These are phyloP conservation scores for Verasper variegatus DNA, from an alignment of 2,113 vertebrate genomes.

Conservation along the genomic window DNA sequence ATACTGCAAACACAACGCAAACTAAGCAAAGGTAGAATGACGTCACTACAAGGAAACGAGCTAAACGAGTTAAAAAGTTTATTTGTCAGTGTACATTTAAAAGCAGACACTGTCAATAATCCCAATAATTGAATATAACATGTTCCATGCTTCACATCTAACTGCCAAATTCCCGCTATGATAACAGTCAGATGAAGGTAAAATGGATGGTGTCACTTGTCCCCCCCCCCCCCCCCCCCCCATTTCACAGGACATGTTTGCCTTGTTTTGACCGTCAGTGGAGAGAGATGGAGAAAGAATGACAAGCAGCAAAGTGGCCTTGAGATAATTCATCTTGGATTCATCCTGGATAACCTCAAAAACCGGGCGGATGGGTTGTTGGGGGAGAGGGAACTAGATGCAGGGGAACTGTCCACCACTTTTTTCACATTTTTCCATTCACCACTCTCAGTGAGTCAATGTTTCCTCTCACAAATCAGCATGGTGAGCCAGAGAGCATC, in stretches of 20 bases:
- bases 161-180: not conserved
- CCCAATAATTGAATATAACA: not conserved
- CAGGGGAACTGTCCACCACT: constrained; percentile 15
- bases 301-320: too few relatives aligned
- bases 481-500: not conserved
- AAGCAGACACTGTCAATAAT: not conserved
- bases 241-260: not conserved
- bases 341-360: not conserved
- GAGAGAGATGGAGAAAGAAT: not conserved
- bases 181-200: not conserved
- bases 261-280: not conserved
- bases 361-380: not conserved
- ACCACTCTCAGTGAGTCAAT: not conserved
- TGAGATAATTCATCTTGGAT: too few relatives aligned
- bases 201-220: too few relatives aligned
- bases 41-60: too few relatives aligned
- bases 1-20: too few relatives aligned
- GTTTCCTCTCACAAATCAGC: constrained; percentile 1
- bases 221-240: too few relatives aligned
- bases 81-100: not conserved
- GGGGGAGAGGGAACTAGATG: not conserved
- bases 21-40: too few relatives aligned
- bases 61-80: too few relatives aligned
- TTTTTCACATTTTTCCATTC: constrained; percentile 22
- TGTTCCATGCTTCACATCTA: not conserved